A percentile compares a stretch with the other conserved stretches of the same genome.
Conservation (phyloP, 2,888 invertebrate species). For the Hermaeophaga mercurialis region DNA sequence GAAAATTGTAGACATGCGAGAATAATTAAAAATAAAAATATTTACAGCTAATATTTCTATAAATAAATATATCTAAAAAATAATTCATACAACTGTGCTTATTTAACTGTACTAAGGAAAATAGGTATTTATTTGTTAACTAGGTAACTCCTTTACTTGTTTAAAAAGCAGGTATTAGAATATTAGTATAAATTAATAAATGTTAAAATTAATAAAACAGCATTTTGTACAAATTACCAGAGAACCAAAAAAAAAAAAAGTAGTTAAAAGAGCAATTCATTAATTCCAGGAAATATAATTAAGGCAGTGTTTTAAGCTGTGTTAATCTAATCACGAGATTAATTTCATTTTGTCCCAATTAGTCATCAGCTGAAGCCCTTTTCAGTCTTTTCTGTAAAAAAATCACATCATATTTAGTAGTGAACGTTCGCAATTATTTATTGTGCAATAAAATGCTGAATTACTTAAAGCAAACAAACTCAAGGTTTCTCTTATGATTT, state of each 20-base stretch:
- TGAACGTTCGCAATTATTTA: slow-evolving; percentile 10
- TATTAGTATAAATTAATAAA: slow-evolving; percentile 8
- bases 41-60: slow-evolving; percentile 1
- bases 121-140: background rate
- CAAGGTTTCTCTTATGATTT: too few relatives aligned
- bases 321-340: slow-evolving; percentile 31
- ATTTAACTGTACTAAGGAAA: too few relatives aligned
- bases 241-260: slow-evolving; percentile 10
- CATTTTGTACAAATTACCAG: slow-evolving; percentile 5
- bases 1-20: slow-evolving; percentile 1
- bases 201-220: slow-evolving; percentile 12
- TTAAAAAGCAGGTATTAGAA: slow-evolving; percentile 11
- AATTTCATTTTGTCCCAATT: slow-evolving; percentile 37
- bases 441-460: slow-evolving; percentile 6
- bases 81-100: background rate
- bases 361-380: slow-evolving; percentile 53
- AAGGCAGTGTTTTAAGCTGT: slow-evolving; percentile 37
- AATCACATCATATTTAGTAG: slow-evolving; percentile 30
- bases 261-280: background rate
- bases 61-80: background rate
- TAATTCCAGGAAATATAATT: slow-evolving; percentile 17
- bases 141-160: slow-evolving; percentile 20
- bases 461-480: background rate
- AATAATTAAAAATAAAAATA: background rate
- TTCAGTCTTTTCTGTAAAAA: slow-evolving; percentile 57